Evolutionary conservation across 1,140 invertebrate genomes (phyloP), one percentile per base, ranked within the genome.

Genomic region (Melanaphis sacchari): DNA sequence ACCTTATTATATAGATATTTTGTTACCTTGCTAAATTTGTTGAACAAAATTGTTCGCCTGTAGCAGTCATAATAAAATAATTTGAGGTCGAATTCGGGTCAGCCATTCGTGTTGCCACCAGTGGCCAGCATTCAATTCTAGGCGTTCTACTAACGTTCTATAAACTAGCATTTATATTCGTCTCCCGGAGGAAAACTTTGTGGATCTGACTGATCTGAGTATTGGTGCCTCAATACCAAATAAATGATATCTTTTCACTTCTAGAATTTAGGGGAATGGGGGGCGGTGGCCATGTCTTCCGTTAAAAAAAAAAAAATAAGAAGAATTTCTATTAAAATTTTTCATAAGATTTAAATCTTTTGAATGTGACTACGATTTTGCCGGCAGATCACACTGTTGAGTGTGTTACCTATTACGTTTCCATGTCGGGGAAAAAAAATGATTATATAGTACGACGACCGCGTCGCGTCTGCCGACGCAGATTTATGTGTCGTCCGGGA

Each of bases 401-500:
- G 5, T 18, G 21, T 82, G 31, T n/a, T 38, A 81, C 66, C 76
- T 24, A 82, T 82, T 38, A 36, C 76, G 22, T 76, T n/a, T 76
- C 18, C 31, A n/a, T 76, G 31, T 18, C n/a, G 54, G 11, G 59
- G 59, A 18, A 18, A 15, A 21, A 18, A n/a, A 76, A 76, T 76
- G 59, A 76, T n/a, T 76, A 76, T 76, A 76, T 18, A n/a, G 31
- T 76, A n/a, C 59, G 59, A 38, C 76, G 6, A 24, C 76, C 76
- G 36, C 18, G n/a, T 81, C 76, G n/a, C 36, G 76, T 82, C 36
- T 38, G 59, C 59, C 31, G 31, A 0, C 31, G 59, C 59, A 76
- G 59, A 76, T 76, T 76, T 76, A 76, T 76, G 59, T 76, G 59
- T 82, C 76, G 76, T 82, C n/a, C 36, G n/a, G 76, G 76, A 38